phyloP scores from a whole-genome alignment of 1,140 invertebrate species.

The Aphis gossypii region DNA sequence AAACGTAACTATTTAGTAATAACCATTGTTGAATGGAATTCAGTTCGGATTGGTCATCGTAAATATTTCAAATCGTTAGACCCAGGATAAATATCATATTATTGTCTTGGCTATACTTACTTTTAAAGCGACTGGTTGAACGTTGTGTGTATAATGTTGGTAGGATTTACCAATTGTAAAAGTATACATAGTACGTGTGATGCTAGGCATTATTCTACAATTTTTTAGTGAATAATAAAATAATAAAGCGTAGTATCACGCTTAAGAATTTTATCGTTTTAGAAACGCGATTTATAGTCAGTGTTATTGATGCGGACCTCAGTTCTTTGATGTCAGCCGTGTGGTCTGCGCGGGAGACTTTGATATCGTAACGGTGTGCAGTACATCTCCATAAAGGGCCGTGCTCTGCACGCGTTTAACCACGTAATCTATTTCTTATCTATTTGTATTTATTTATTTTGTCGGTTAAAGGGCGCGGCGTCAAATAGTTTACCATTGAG shows the following conservation, averaged over 20 bases:
- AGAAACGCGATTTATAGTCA: not conserved
- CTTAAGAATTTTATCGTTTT: not conserved
- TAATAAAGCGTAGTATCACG: not conserved
- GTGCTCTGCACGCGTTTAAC: conserved; percentile 19
- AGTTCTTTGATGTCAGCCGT: not conserved
- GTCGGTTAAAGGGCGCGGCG: not conserved
- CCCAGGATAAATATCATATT: too few species aligned
- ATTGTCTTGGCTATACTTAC: too few species aligned
- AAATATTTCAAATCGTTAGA: too few species aligned
- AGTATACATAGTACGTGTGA: too few species aligned
- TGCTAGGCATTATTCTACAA: too few species aligned
- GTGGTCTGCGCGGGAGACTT: not conserved
- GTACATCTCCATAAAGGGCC: conserved; percentile 28
- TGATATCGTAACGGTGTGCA: conserved; percentile 21
- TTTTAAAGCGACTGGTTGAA: too few species aligned
- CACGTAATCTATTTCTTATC: conserved; percentile 39
- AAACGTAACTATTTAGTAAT: too few species aligned
- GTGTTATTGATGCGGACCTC: not conserved
- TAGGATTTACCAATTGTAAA: too few species aligned
- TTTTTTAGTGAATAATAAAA: not conserved
- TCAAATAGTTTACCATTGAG: conserved; percentile 28
- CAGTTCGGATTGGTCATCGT: too few species aligned
- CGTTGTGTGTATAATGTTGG: too few species aligned
- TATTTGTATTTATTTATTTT: conserved; percentile 46
- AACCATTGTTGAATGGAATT: too few species aligned